phyloP scores from a whole-genome alignment of 2,113 vertebrate genomes.

The Petrocephalus zakoni region DNA sequence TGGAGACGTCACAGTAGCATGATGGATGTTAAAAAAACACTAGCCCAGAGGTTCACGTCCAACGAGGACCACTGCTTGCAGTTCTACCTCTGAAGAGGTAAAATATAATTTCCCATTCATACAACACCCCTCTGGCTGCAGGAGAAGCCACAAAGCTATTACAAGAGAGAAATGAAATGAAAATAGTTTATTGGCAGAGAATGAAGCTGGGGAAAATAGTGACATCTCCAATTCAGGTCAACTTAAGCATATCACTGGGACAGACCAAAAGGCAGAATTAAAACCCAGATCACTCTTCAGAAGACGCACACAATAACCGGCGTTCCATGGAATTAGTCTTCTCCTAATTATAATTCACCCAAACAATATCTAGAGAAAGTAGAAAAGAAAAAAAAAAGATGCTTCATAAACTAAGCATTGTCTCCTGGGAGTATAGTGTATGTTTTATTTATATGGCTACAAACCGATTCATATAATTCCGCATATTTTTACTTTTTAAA shows the following conservation, averaged over 20 bases:
- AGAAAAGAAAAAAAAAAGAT: background rate
- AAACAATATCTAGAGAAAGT: background rate
- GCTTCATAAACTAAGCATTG: background rate
- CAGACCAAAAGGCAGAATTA: background rate
- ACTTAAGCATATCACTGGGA: background rate
- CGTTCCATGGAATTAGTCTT: background rate
- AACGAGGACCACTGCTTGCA: background rate
- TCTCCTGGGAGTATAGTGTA: background rate
- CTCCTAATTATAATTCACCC: background rate
- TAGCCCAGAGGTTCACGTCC: background rate
- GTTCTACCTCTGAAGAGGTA: background rate
- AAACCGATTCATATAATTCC: background rate
- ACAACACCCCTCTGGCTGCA: background rate
- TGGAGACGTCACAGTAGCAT: background rate
- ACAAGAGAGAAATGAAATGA: background rate
- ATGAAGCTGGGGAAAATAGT: background rate
- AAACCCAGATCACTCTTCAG: background rate
- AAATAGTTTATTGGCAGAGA: background rate
- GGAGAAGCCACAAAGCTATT: background rate
- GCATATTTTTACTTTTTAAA: background rate
- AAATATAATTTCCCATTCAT: conserved; percentile 6
- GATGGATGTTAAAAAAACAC: background rate
- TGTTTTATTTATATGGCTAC: background rate
- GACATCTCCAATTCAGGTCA: background rate
- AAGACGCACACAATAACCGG: background rate